Evolutionary conservation across 2,888 invertebrate species (phyloP), one percentile per base, ranked within the genome.

Genomic region (Dolichopus griseipennis): DNA sequence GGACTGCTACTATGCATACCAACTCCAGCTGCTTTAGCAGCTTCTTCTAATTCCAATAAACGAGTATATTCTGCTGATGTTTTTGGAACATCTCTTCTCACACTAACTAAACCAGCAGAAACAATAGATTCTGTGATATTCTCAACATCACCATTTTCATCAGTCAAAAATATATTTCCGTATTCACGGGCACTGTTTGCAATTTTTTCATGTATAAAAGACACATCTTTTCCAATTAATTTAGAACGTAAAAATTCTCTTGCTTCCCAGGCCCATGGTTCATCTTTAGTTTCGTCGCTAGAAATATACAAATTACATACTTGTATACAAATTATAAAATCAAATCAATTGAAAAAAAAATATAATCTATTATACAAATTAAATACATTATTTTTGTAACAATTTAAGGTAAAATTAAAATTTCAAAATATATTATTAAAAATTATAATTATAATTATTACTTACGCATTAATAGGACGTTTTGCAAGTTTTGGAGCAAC

Each of bases 261-360:
- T 1, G 97, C 93, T 78, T 98, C 97, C 97, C 97, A 99, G 0
- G 97, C 97, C 84, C 86, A 98, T 1, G 97, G 93, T 82, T 98
- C 93, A 79, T 95, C 95, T 79, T 88, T 90, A 15, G 87, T 86
- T 76, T 90, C 90, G 64, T 86, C 86, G 63, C 86, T 85, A 79
- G 85, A 87, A 79, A 66, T 8, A 37, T 75, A 37, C 69, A 70
- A 72, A 52, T 69, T 68, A 70, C 33, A 68, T 43, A 37, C 8
- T 37, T 37, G 12, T 37, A 37, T 37, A 7, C 8, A 37, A 37
- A 37, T 5, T 7, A 37, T n/a, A 66, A 65, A 66, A 43, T 66
- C 64, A 64, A 61, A 63, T n/a, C 67, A 70, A 65, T 33, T 64
- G 8, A 67, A 64, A 43, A 1, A 12, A 34, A 69, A 27, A 37